Conservation (phyloP, 2,797 vertebrate species). For the Ptychobarbus kaznakovi region DNA sequence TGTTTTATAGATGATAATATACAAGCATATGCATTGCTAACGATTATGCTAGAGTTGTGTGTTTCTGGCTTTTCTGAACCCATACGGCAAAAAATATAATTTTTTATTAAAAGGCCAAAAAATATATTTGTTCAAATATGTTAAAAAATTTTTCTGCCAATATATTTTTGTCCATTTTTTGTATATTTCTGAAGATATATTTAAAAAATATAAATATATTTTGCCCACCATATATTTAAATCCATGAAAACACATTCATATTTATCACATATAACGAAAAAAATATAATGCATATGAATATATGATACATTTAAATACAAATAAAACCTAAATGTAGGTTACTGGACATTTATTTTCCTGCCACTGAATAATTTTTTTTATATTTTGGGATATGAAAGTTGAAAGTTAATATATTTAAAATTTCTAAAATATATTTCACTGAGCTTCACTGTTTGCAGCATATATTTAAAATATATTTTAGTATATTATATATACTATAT, state of each 20-base stretch:
- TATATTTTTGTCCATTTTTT: not conserved
- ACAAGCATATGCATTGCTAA: not conserved
- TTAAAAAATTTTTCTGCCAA: not conserved
- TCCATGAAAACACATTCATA: not conserved
- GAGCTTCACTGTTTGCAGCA: not conserved
- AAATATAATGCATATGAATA: too few relatives aligned
- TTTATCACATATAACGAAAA: not conserved
- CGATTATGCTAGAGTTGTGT: not conserved
- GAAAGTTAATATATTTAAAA: not conserved
- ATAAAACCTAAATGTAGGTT: not conserved
- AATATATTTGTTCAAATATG: not conserved
- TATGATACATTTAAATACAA: not conserved
- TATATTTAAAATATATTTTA: not conserved
- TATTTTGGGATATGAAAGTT: not conserved
- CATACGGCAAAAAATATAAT: not conserved
- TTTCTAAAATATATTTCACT: not conserved
- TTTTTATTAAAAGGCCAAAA: not conserved
- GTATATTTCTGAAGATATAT: not conserved
- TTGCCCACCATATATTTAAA: not conserved
- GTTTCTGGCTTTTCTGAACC: not conserved
- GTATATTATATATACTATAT: not conserved
- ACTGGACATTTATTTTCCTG: not conserved
- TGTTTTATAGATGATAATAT: not conserved
- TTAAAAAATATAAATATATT: not conserved
- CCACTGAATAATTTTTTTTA: not conserved